A percentile compares a stretch with the other conserved stretches of the same genome.
phyloP scores from a whole-genome alignment of 2,113 vertebrate genomes.

The Nestor notabilis region DNA sequence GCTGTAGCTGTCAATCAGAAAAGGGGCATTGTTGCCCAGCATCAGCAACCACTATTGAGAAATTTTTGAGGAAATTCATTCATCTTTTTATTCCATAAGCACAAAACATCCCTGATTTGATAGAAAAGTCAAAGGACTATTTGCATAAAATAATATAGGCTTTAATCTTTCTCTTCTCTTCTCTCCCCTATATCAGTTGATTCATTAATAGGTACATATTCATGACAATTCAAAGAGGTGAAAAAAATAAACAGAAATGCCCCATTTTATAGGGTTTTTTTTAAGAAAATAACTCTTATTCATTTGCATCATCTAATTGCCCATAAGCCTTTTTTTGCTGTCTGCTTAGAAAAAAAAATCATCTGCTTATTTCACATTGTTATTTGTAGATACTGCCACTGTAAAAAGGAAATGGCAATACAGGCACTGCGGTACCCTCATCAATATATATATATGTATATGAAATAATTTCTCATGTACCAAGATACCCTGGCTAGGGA shows the following conservation, averaged over 20 bases:
- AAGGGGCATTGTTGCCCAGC: not conserved
- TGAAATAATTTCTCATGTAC: not conserved
- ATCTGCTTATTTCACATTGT: not conserved
- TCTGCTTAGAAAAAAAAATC: not conserved
- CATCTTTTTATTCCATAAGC: not conserved
- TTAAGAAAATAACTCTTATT: not conserved
- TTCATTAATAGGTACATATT: not conserved
- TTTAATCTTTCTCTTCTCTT: not conserved
- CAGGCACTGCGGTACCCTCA: not conserved
- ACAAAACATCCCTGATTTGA: not conserved
- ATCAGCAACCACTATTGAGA: not conserved
- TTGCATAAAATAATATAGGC: not conserved
- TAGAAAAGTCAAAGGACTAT: not conserved
- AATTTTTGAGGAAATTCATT: not conserved
- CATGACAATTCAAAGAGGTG: not conserved
- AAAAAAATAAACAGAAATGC: not conserved
- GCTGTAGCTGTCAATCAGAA: slow-evolving; percentile 37
- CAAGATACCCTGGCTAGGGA: not conserved
- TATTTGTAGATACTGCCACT: not conserved
- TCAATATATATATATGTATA: too few relatives aligned
- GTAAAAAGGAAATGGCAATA: not conserved
- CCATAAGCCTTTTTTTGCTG: rapidly evolving
- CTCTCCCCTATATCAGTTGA: not conserved
- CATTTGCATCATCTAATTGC: rapidly evolving
- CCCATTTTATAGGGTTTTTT: rapidly evolving